Evolutionary conservation across 1,140 invertebrate species (phyloP), one percentile per base, ranked within the genome.

Genomic region (Magallana gigas): DNA sequence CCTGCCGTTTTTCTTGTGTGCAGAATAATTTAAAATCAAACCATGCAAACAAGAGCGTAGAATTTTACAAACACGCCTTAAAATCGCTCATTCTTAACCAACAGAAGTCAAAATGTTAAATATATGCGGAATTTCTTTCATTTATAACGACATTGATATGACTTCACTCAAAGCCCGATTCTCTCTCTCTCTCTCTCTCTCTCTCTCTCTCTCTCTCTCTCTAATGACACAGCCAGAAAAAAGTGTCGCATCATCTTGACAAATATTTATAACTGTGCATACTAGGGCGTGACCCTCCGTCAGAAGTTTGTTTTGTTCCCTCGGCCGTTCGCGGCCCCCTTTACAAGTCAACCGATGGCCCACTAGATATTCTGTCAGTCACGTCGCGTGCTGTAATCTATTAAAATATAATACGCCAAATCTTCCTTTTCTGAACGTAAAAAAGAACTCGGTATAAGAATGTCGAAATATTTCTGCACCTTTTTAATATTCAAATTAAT

Each of bases 101-200:
- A 76, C 23, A 76, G 2, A 76, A 76, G 68, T 76, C 68, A 76
- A 76, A 76, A 76, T 76, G 68, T 76, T 29, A 76, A 76, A 76
- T 18, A 76, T 29, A 76, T 76, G 68, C 68, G 18, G 23, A 29
- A 23, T 23, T 71, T 8, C 36, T 48, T 48, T 4, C 36, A 48
- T 48, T 48, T 48, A 48, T 48, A 48, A 48, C 36, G 36, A 48
- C 36, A 48, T 48, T 48, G 36, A 48, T 48, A 48, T 5, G 36
- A 48, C 36, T 48, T 48, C 36, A 48, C 36, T 48, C 36, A 48
- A 48, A 48, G 36, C 36, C 36, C 36, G 36, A 48, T 29, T 36
- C 18, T 36, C 18, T 76, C 68, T 76, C 68, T 76, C 23, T 76
- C 68, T 36, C 68, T 36, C 68, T 36, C 68, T 71, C 68, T 71